Conservation (phyloP, 2,888 invertebrate species). For the Tetheella fluctuosa region DNA sequence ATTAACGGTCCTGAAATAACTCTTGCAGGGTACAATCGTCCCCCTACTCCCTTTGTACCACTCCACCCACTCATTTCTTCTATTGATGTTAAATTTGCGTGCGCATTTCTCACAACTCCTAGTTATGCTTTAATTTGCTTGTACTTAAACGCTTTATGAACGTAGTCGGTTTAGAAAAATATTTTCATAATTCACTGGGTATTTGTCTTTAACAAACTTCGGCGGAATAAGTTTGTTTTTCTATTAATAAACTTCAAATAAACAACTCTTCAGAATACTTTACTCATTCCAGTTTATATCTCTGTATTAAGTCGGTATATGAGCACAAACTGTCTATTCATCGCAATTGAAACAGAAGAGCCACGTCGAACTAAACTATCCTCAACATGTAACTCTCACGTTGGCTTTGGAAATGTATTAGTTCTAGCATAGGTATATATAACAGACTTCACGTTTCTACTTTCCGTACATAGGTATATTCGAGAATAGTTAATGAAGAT, state of each 20-base stretch:
- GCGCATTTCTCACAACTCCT: conserved; percentile 18
- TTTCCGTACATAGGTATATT: too few species aligned
- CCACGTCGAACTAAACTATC: neutral
- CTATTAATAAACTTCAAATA: too few species aligned
- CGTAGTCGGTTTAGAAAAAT: neutral
- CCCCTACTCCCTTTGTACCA: conserved; percentile 18
- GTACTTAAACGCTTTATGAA: neutral
- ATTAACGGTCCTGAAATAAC: conserved; percentile 59
- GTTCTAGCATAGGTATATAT: neutral
- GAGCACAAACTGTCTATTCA: neutral
- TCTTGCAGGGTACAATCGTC: conserved; percentile 27
- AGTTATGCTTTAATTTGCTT: conserved; percentile 11
- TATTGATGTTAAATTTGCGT: conserved; percentile 26
- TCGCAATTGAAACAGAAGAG: neutral
- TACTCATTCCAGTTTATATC: too few species aligned
- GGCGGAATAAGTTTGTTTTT: neutral
- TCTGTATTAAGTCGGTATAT: too few species aligned
- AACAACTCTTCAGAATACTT: too few species aligned
- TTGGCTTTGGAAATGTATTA: neutral
- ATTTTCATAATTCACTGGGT: conserved; percentile 3
- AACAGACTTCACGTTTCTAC: too few species aligned
- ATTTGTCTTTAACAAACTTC: conserved; percentile 10
- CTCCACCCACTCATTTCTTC: conserved; percentile 13
- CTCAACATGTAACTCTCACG: neutral
- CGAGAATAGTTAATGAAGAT: too few species aligned